Evolutionary conservation across 2,888 invertebrate genomes (phyloP), one percentile per base, ranked within the genome.

Genomic region (Chymomyza amoena): DNA sequence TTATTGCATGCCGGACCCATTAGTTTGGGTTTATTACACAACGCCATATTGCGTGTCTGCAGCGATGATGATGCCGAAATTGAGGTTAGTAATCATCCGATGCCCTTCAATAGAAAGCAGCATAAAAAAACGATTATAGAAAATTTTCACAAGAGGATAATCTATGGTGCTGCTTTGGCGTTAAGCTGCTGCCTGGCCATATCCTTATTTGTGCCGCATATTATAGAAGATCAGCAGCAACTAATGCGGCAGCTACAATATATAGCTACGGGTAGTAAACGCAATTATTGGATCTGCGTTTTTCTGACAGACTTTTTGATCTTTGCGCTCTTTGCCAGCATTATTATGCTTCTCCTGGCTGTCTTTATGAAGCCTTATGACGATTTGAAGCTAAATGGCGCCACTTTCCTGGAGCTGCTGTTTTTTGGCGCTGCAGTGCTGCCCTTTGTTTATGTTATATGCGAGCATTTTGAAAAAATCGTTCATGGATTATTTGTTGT

Each of bases 11-110:
- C 73, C 0, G 59, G 65, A 6, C 73, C 73, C 9, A 68, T 70
- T 4, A 52, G 70, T 0, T 20, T 73, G 0, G 70, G 70, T 39
- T 50, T 73, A 52, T 9, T 73, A n/a, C 73, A 73, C 28, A 70
- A 73, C 50, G 67, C 73, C 1, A 6, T 68, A 4, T 61, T 66
- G 3, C 45, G 28, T 10, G n/a, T 50, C 6, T 18, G 25, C 2
- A 16, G 64, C 3, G 63, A 61, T 1, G 9, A 16, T 1, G 1
- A 13, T 0, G 25, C 50, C 7, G 39, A 64, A 1, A 67, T 72
- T 39, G 36, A 9, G 0, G 20, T 72, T 5, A 6, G 39, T 16
- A 72, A 72, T 25, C 13, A 54, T 50, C 73, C 73, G 6, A 15
- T 70, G 5, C 1, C 10, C 3, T 65, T 62, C 16, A 51, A 50